A percentile compares a stretch with the other conserved stretches of the same genome.
Evolutionary conservation across 2,888 invertebrate genomes (phyloP).

Genomic region (Nemoura dubitans): DNA sequence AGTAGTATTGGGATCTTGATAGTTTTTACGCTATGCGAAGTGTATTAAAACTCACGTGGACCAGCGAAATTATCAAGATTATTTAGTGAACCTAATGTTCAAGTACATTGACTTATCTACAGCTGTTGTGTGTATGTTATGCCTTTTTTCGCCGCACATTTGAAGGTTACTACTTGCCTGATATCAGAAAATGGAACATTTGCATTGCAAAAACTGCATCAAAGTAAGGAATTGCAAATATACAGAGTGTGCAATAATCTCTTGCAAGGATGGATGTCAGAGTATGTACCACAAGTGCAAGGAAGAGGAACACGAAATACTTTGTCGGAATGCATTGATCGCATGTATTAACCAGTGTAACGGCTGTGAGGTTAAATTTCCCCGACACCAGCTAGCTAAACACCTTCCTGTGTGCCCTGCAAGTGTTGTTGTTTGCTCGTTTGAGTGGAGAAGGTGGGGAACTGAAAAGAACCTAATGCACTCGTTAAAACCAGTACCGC

Average conservation of each 20-base stretch:
- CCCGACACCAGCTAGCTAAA: not conserved
- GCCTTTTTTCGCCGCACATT: not conserved
- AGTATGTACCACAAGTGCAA: not conserved
- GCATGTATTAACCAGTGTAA: not conserved
- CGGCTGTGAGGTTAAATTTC: not conserved
- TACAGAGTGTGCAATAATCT: not conserved
- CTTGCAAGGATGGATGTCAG: not conserved
- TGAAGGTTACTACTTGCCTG: not conserved
- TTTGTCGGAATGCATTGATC: not conserved
- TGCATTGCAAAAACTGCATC: not conserved
- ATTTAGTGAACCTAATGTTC: too few relatives aligned
- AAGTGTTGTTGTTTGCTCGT: not conserved
- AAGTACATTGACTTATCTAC: not conserved
- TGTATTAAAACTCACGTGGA: too few relatives aligned
- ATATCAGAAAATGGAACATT: not conserved
- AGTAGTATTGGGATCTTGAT: not conserved
- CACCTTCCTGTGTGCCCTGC: not conserved
- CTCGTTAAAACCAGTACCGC: not conserved
- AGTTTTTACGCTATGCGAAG: too few relatives aligned
- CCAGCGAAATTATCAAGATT: too few relatives aligned
- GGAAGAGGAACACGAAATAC: not conserved
- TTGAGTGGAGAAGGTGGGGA: not conserved
- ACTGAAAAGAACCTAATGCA: not conserved
- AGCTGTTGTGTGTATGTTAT: not conserved
- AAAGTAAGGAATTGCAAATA: not conserved